These are phyloP conservation scores for Phalacrocorax carbo DNA, from an alignment of 2,113 vertebrate species.

Conservation along the genomic window DNA sequence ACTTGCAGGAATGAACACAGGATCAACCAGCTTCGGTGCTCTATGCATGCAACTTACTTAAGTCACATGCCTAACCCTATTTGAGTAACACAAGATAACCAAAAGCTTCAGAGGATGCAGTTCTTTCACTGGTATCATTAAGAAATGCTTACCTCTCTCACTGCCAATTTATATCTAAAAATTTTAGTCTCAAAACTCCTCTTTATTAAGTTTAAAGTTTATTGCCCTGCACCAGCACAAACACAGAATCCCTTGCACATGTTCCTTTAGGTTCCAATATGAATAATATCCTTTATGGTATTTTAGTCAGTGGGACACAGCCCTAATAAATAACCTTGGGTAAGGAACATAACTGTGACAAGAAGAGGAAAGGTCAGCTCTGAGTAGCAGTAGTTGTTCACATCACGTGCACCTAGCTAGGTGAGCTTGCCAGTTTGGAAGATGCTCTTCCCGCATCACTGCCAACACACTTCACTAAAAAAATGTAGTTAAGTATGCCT, in stretches of 20 bases:
- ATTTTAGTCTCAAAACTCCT: not conserved
- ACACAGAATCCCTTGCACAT: not conserved
- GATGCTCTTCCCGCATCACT: not conserved
- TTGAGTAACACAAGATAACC: not conserved
- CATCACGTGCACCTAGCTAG: rapidly evolving
- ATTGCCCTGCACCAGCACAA: not conserved
- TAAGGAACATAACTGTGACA: not conserved
- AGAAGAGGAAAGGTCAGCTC: not conserved
- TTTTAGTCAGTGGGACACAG: not conserved
- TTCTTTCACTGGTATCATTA: not conserved
- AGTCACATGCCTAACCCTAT: not conserved
- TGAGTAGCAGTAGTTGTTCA: not conserved
- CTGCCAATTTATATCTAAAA: not conserved
- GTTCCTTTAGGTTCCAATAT: not conserved
- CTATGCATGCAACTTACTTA: not conserved
- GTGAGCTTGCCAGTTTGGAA: not conserved
- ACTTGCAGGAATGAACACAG: not conserved
- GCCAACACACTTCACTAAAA: not conserved
- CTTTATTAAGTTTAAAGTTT: not conserved
- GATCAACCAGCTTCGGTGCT: not conserved
- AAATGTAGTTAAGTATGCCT: not conserved
- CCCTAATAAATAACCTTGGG: not conserved
- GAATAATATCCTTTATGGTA: not conserved
- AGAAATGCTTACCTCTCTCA: not conserved
- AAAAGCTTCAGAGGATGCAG: not conserved